phyloP scores from a whole-genome alignment of 2,888 invertebrate species.

The Mallateleia sp. region DNA sequence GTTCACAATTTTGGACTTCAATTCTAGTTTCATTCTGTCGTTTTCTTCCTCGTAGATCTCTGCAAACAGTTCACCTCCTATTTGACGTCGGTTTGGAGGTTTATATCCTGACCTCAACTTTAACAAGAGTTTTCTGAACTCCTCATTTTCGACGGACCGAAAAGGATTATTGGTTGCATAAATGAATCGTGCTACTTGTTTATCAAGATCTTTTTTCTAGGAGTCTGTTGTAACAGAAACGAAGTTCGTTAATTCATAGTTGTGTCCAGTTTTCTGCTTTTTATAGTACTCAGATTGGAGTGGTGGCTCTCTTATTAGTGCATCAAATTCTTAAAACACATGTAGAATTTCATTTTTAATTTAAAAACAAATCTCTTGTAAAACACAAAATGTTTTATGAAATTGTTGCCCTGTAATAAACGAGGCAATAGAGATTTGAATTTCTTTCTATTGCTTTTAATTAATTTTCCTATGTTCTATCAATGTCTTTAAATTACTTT shows the following conservation, averaged over 20 bases:
- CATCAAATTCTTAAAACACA: not conserved
- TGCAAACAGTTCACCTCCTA: constrained; percentile 44
- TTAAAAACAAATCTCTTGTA: constrained; percentile 11
- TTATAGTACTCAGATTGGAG: constrained; percentile 23
- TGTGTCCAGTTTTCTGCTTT: constrained; percentile 32
- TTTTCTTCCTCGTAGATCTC: constrained; percentile 26
- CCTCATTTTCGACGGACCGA: constrained; percentile 11
- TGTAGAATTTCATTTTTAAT: constrained; percentile 1
- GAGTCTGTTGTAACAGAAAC: constrained; percentile 42
- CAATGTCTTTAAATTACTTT: too few relatives aligned
- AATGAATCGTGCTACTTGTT: not conserved
- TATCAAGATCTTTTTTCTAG: constrained; percentile 8
- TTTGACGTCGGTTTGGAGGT: constrained; percentile 46
- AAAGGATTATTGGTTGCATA: constrained; percentile 14
- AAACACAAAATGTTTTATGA: constrained; percentile 10
- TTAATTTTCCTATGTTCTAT: too few relatives aligned
- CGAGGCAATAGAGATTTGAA: too few relatives aligned
- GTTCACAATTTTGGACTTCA: constrained; percentile 40
- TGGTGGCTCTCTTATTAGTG: constrained; percentile 18
- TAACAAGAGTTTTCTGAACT: constrained; percentile 1
- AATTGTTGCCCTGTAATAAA: not conserved
- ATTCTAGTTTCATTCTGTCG: constrained; percentile 38
- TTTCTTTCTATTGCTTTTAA: too few relatives aligned
- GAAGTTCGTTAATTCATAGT: constrained; percentile 24
- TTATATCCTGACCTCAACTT: constrained; percentile 54